Conservation (phyloP, 2,797 vertebrate genomes). For the Gymnocypris eckloni region DNA sequence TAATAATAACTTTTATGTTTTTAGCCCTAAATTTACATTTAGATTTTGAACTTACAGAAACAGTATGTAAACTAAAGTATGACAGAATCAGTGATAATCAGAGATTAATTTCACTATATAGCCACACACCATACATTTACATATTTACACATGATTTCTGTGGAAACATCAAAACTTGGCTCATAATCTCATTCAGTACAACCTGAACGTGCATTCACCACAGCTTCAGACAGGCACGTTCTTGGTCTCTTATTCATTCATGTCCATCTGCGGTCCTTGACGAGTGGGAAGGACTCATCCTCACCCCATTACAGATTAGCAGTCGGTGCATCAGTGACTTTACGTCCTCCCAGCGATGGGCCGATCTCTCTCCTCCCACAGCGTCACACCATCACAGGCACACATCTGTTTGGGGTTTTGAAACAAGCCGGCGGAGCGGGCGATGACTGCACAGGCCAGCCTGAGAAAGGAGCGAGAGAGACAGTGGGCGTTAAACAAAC, state of each 20-base stretch:
- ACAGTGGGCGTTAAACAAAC: neutral
- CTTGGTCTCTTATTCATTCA: slow-evolving; percentile 3
- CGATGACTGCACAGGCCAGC: slow-evolving; percentile 92
- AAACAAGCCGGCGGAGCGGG: slow-evolving; percentile 89
- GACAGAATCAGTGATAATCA: too few species aligned
- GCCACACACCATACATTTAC: neutral
- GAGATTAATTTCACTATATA: neutral
- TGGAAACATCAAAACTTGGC: neutral
- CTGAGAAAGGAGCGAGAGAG: slow-evolving; percentile 68
- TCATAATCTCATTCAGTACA: neutral
- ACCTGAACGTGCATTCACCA: neutral
- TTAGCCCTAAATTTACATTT: neutral
- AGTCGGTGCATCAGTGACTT: slow-evolving; percentile 51
- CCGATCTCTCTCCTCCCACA: slow-evolving; percentile 90
- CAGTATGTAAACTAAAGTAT: neutral
- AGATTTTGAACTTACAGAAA: neutral
- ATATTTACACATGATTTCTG: slow-evolving; percentile 7
- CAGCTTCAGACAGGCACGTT: neutral
- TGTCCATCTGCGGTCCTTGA: slow-evolving; percentile 4
- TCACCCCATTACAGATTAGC: slow-evolving; percentile 78
- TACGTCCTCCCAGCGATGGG: slow-evolving; percentile 79
- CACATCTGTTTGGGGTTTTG: slow-evolving; percentile 91
- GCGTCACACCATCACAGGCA: slow-evolving; percentile 88
- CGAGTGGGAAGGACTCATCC: neutral
- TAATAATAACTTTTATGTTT: neutral